Conservation (phyloP, 2,888 invertebrate genomes). For the Chymomyza caudatula region DNA sequence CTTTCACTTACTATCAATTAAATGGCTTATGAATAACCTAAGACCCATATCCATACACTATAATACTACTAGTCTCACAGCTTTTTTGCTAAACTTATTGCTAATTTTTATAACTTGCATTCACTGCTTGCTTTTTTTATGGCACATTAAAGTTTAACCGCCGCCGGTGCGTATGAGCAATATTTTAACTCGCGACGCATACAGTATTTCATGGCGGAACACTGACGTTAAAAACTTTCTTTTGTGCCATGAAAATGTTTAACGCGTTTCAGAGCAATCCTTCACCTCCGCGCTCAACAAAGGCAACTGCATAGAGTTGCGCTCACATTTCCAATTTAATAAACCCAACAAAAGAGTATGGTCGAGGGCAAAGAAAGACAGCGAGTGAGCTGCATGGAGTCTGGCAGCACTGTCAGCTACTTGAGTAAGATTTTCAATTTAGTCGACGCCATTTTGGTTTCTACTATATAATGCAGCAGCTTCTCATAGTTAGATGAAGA, state of each 20-base stretch:
- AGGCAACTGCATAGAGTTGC: not conserved
- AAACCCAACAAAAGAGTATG: constrained; percentile 4
- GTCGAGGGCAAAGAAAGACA: too few species aligned
- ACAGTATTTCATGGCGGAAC: not conserved
- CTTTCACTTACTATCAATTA: too few species aligned
- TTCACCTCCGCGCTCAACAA: too few species aligned
- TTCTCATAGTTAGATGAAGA: constrained; percentile 44
- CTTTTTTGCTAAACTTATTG: not conserved
- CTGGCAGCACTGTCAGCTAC: constrained; percentile 37
- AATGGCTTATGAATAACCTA: too few species aligned
- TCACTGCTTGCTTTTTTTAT: constrained; percentile 34
- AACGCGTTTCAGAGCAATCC: not conserved
- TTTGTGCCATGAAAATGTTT: not conserved
- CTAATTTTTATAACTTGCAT: constrained; percentile 25
- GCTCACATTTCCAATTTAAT: constrained; percentile 60
- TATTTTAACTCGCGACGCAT: constrained; percentile 18
- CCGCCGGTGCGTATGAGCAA: constrained; percentile 44
- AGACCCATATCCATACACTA: too few species aligned
- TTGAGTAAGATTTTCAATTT: constrained; percentile 67
- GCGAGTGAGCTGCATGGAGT: not conserved
- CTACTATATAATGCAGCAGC: constrained; percentile 2
- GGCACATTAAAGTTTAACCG: not conserved
- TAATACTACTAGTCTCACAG: not conserved
- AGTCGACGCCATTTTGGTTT: constrained; percentile 5
- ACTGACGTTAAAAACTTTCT: not conserved